These are phyloP conservation scores for Tipula helvola DNA, from an alignment of 2,888 invertebrate species.

Conservation along the genomic window DNA sequence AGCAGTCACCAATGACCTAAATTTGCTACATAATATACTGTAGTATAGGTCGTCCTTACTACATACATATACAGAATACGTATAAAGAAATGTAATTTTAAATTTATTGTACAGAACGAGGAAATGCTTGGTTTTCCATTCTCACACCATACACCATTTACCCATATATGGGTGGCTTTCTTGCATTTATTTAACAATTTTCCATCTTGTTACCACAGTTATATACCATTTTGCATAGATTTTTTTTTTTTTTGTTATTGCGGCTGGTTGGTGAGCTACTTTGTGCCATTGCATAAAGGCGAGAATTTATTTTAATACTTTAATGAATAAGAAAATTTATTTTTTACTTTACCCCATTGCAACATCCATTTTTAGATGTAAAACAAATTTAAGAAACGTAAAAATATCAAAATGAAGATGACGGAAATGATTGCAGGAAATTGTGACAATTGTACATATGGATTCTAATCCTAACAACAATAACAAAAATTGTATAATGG, in stretches of 20 bases:
- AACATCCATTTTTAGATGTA: not conserved
- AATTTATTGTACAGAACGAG: not conserved
- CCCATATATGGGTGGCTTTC: not conserved
- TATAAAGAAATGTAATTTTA: not conserved
- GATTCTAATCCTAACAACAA: not conserved
- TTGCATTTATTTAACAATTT: not conserved
- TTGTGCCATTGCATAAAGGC: not conserved
- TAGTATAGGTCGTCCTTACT: not conserved
- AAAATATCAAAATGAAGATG: not conserved
- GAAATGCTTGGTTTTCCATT: not conserved
- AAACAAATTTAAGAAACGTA: not conserved
- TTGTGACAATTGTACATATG: not conserved
- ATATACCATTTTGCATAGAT: not conserved
- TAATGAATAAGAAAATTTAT: not conserved
- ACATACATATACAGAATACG: not conserved
- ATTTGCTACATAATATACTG: not conserved
- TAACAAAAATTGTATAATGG: not conserved
- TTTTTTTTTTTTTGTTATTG: not conserved
- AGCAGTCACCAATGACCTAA: not conserved
- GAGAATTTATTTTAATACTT: not conserved
- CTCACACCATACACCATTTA: not conserved
- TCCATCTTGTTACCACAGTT: not conserved
- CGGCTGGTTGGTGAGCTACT: not conserved
- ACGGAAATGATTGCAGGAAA: not conserved
- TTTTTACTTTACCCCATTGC: not conserved